Base-by-base conservation (phyloP, 2,797 vertebrate genomes). In the Ataeniobius toweri region DNA sequence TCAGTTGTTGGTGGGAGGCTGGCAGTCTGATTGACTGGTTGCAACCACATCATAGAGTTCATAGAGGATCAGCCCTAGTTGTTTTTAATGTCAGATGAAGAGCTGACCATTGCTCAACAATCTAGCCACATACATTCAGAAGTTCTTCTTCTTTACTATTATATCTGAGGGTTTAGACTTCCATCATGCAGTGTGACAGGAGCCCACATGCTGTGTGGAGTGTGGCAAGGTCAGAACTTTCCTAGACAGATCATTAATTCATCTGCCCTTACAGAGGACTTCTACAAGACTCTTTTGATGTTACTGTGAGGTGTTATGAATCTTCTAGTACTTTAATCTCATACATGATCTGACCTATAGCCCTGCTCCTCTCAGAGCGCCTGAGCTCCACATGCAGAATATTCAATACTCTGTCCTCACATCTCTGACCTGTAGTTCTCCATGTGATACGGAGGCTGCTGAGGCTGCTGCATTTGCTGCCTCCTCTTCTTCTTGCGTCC, bases 401-500 rank as follows among this genome's bases (percentile, higher is more conserved):
- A 69, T 8, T 0, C 51, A 6, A 51, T 75, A 10, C 48, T 36
- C 36, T 36, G 36, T 36, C 36, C 36, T 36, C 36, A 36, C 36
- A 36, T 36, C 13, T 68, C 93, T 88, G 56, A 95, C 94, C 94
- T 95, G 90, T 93, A 95, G 89, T 89, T 93, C 70, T 95, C 94
- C 91, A 94, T 94, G 89, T 91, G 92, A 73, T 95, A 94, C 0
- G 93, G 86, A 0, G 91, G 94, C 91, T 96, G 96, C 85, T 97
- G 97, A 7, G 94, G 92, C 91, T 97, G 93, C 85, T 91, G 93
- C 90, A 92, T 93, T 88, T 95, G 95, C 86, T 95, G 98, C 79
- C 96, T 96, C 86, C 96, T 96, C 84, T 97, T 97, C 90, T 96
- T 98, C 91, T 98, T 99, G 71, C 98, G 96, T 22, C 98, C 97